A percentile compares a stretch with the other conserved stretches of the same genome.
Conservation (phyloP, 2,888 invertebrate genomes). For the Polydrusus pterygomalis region DNA sequence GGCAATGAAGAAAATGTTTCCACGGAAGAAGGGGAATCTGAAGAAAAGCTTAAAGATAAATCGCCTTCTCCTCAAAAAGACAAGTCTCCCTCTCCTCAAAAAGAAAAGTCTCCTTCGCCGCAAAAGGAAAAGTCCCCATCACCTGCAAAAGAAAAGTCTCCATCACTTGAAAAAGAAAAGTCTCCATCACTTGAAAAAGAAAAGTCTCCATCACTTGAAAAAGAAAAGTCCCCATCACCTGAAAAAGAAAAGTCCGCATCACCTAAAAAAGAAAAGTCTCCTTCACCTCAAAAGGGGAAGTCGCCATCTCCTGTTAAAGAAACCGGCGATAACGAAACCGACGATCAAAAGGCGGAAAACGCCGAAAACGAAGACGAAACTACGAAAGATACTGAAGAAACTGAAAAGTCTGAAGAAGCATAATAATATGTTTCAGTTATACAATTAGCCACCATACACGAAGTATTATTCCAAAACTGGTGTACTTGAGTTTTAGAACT, state of each 20-base stretch:
- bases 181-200: constrained; percentile 63
- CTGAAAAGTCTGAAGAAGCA: constrained; percentile 56
- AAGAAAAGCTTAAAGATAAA: constrained; percentile 27
- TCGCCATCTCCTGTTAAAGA: constrained; percentile 20
- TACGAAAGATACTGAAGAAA: constrained; percentile 57
- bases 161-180: constrained; percentile 17
- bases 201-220: constrained; percentile 45
- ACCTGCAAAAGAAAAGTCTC: constrained; percentile 51
- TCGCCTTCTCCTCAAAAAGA: constrained; percentile 63
- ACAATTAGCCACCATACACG: neutral
- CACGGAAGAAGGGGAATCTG: constrained; percentile 3
- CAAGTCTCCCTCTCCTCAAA: constrained; percentile 46
- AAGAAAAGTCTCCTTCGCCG: constrained; percentile 57
- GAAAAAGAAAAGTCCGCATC: constrained; percentile 59
- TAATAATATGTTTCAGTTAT: constrained; percentile 36
- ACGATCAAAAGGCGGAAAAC: constrained; percentile 57
- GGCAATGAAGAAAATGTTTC: constrained; percentile 26
- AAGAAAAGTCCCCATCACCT: constrained; percentile 56
- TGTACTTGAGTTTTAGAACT: constrained; percentile 31
- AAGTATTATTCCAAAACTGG: constrained; percentile 10
- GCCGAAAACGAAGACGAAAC: constrained; percentile 57
- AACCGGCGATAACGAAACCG: constrained; percentile 50
- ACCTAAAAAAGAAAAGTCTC: constrained; percentile 37
- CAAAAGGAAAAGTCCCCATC: constrained; percentile 60
- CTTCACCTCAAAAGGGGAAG: neutral